These are phyloP conservation scores for Festucalex cinctus DNA, from an alignment of 2,113 vertebrate species.

Conservation along the genomic window DNA sequence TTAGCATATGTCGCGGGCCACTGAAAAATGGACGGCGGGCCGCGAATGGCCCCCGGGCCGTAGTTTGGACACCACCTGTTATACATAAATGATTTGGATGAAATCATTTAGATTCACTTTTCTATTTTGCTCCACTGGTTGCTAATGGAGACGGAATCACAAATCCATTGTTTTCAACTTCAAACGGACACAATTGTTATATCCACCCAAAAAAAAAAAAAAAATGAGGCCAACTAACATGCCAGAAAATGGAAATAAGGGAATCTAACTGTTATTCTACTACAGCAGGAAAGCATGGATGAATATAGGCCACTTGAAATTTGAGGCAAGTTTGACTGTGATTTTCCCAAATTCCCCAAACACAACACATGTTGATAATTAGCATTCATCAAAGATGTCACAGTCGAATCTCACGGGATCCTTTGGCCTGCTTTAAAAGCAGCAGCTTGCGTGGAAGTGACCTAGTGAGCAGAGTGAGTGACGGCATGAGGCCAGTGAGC, in stretches of 20 bases:
- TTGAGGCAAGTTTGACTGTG: constrained; percentile 17
- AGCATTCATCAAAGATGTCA: constrained; percentile 29
- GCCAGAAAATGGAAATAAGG: background rate
- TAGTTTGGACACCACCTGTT: too few relatives aligned
- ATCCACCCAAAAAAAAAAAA: too few relatives aligned
- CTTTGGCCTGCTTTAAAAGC: constrained; percentile 34
- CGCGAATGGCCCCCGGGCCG: too few relatives aligned
- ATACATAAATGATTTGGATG: background rate
- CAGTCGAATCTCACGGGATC: constrained; percentile 40
- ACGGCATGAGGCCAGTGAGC: constrained; percentile 38
- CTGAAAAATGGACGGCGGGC: too few relatives aligned
- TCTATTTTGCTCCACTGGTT: background rate
- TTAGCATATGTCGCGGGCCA: too few relatives aligned
- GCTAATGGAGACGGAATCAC: background rate
- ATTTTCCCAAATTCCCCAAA: constrained; percentile 18
- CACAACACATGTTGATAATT: constrained; percentile 34
- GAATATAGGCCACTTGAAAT: constrained; percentile 18
- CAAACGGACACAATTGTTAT: background rate
- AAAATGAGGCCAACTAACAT: background rate
- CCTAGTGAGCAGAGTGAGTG: constrained; percentile 46
- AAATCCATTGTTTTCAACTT: background rate
- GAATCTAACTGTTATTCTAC: background rate
- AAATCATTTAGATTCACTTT: background rate
- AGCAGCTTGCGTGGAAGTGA: constrained; percentile 25
- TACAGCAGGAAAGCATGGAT: background rate